Base-by-base conservation (phyloP, 30 jellyfish, hydroid and myxozoan species). In the Hydra vulgaris region DNA sequence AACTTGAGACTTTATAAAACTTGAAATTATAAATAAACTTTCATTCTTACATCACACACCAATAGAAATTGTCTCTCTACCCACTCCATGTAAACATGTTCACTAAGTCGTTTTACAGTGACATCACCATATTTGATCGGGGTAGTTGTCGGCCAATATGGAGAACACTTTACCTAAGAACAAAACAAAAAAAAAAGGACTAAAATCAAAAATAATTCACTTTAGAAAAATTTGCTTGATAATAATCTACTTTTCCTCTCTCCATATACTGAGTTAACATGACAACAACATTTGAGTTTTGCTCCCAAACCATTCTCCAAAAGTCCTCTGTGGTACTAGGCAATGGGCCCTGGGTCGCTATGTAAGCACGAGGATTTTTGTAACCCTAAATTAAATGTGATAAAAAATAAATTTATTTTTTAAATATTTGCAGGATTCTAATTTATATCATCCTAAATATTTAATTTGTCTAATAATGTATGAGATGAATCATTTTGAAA, bases 301-400 rank as follows among this genome's bases (percentile, higher is more conserved):
- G 98, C 73, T 92, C 98, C 98, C 98, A 92, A 19, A 80, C 74
- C 98, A 91, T 91, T 25, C 95, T 79, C 98, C 98, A 91, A 71
- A 91, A 91, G 76, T 92, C 96, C 70, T 92, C 98, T 7, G 98
- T 87, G 53, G 98, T 92, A 66, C 98, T 90, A 18, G 98, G 98
- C 23, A 92, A 81, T 24, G 98, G 98, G 16, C 98, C 98, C 74
- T 92, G 98, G 23, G 98, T 79, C 17, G 98, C 98, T 20, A 92
- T 92, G 71, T 92, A 92, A 7, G 98, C 95, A 16, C 98, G 76
- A 7, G 96, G 96, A 21, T 84, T 96, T 75, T 87, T 92, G 90
- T 87, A 92, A n/a, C 98, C 98, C 98, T 92, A 81, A 56, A 75
- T 18, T 25, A 12, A 70, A 66, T n/a, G n/a, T n/a, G n/a, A n/a